A percentile compares a stretch with the other conserved stretches of the same genome.
Conservation (phyloP, 1,140 invertebrate species). For the Phthorimaea operculella region DNA sequence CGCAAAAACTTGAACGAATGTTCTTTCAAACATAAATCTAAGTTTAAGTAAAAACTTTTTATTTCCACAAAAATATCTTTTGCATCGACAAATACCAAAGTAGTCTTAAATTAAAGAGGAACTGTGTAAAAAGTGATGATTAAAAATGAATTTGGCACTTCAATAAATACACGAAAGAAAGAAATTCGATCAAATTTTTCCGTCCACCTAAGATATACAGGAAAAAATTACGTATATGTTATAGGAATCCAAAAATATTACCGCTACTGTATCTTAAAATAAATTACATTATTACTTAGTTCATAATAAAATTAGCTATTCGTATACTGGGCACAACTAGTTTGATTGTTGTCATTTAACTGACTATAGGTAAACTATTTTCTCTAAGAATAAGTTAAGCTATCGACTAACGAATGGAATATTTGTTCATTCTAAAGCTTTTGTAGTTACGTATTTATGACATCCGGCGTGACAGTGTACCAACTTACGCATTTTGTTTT, state of each 20-base stretch:
- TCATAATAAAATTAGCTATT: slow-evolving; percentile 52
- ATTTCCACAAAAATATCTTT: too few relatives aligned
- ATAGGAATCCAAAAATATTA: slow-evolving; percentile 69
- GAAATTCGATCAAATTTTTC: slow-evolving; percentile 51
- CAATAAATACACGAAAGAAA: slow-evolving; percentile 43
- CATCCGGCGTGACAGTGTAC: slow-evolving; percentile 35
- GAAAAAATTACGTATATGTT: slow-evolving; percentile 65
- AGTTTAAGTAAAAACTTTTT: too few relatives aligned
- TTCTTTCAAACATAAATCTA: slow-evolving; percentile 36
- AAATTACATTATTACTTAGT: slow-evolving; percentile 63
- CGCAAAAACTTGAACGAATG: slow-evolving; percentile 45
- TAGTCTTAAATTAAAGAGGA: slow-evolving; percentile 20
- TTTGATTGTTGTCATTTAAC: slow-evolving; percentile 64
- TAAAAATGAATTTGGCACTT: slow-evolving; percentile 52
- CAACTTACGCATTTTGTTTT: too few relatives aligned
- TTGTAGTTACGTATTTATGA: slow-evolving; percentile 63
- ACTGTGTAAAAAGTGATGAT: slow-evolving; percentile 14
- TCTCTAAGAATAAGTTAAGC: slow-evolving; percentile 64
- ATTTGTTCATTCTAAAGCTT: slow-evolving; percentile 61
- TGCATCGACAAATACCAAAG: too few relatives aligned
- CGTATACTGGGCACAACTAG: slow-evolving; percentile 69
- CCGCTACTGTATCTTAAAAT: slow-evolving; percentile 64
- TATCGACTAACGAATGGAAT: slow-evolving; percentile 67
- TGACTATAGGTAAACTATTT: slow-evolving; percentile 64
- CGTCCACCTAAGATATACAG: slow-evolving; percentile 38